Conservation (phyloP, 2,888 invertebrate genomes). For the Omphaloscelis lunosa region DNA sequence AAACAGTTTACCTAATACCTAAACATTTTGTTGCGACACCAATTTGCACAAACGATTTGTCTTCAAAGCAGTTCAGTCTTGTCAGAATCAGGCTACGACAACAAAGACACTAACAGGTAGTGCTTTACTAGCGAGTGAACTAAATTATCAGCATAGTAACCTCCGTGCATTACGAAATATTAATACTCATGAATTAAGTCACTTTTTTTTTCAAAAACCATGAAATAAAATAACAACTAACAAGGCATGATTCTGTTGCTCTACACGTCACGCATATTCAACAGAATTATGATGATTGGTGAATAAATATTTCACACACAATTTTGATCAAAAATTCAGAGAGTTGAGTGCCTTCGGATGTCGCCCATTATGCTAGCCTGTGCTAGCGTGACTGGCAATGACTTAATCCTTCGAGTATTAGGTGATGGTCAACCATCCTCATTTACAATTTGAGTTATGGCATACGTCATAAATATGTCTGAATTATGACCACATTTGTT, state of each 20-base stretch:
- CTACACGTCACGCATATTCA: slow-evolving; percentile 29
- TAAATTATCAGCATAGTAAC: background rate
- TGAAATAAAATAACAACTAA: slow-evolving; percentile 45
- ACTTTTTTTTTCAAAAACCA: no score
- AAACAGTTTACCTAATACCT: slow-evolving; percentile 11
- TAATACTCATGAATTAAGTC: slow-evolving; percentile 26
- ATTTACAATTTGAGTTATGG: slow-evolving; percentile 63
- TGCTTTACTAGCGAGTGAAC: background rate
- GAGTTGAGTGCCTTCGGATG: slow-evolving; percentile 63
- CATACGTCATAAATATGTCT: slow-evolving; percentile 25
- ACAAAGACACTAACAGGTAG: slow-evolving; percentile 11
- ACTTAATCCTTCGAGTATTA: slow-evolving; percentile 64
- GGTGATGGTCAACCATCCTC: slow-evolving; percentile 68
- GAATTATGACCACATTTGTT: slow-evolving; percentile 19
- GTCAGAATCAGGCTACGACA: slow-evolving; percentile 37
- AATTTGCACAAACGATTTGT: slow-evolving; percentile 46
- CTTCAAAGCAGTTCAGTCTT: slow-evolving; percentile 25
- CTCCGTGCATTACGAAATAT: slow-evolving; percentile 38
- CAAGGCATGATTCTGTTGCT: slow-evolving; percentile 21
- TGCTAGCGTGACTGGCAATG: slow-evolving; percentile 64
- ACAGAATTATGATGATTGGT: slow-evolving; percentile 26
- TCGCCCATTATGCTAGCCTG: slow-evolving; percentile 53
- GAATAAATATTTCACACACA: slow-evolving; percentile 50
- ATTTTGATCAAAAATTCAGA: slow-evolving; percentile 48
- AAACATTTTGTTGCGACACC: slow-evolving; percentile 35